Evolutionary conservation across 2,888 invertebrate species (phyloP), one percentile per base, ranked within the genome.

Genomic region (Uropetala carovei): DNA sequence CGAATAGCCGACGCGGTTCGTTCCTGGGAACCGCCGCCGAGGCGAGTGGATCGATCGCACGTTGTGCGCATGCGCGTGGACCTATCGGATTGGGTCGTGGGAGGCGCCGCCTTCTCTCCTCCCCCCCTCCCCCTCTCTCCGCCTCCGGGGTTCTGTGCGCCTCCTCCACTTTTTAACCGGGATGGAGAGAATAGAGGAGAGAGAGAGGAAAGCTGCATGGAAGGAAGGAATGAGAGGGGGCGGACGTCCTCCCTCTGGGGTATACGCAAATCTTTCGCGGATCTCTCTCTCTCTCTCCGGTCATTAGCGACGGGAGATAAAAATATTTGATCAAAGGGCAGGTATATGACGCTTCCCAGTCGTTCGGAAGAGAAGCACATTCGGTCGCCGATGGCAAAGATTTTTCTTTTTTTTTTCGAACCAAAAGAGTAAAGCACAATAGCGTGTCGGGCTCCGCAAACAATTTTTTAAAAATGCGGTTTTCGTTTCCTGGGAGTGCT

Each of bases 191-290:
- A 18, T 56, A 86, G 91, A 68, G 60, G 14, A n/a, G 58, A 85
- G 60, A 56, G 93, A 92, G 92, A 92, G 92, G n/a, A n/a, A n/a
- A n/a, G n/a, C n/a, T n/a, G n/a, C n/a, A n/a, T 43, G 1, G 43
- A 43, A 5, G 43, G 43, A 43, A 43, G 43, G 43, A 43, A 5
- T 3, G 43, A 43, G 43, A 5, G 43, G 5, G 43, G 43, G 5
- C 5, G 43, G 43, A 43, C 27, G 91, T 59, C 8, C 56, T 18
- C 22, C 59, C 83, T 92, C 75, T 22, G 75, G 64, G 75, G 75
- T n/a, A 82, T 43, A 7, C 82, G 82, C 16, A 30, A 30, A 83
- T 56, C 43, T 18, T 18, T 13, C 75, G 83, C 83, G 83, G 43
- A 16, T 56, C 16, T 83, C 75, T 75, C 75, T 22, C 9, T 27